Evolutionary conservation across 2,113 vertebrate species (phyloP).

Genomic region (Paramormyrops kingsleyae): DNA sequence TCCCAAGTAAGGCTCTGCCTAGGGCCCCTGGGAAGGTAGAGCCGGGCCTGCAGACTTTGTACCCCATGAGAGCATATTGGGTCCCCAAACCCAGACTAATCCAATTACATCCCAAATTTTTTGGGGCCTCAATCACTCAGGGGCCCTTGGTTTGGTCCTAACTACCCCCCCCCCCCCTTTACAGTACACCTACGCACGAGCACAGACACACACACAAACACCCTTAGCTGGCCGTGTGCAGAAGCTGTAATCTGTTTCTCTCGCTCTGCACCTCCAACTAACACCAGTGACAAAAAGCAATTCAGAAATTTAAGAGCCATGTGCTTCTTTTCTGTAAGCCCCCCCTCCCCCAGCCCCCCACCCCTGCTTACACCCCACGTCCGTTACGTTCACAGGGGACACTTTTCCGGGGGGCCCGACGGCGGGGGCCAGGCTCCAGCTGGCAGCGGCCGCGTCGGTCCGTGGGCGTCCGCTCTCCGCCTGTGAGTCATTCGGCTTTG

Average conservation of each 20-base stretch:
- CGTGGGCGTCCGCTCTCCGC: neutral
- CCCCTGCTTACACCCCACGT: neutral
- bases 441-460: constrained; percentile 9
- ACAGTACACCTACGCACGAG: too few relatives aligned
- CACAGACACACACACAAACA: too few relatives aligned
- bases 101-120: too few relatives aligned
- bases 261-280: too few relatives aligned
- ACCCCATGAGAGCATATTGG: too few relatives aligned
- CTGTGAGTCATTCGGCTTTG: constrained; percentile 15
- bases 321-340: neutral
- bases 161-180: too few relatives aligned
- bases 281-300: neutral
- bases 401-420: neutral
- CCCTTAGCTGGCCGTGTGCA: too few relatives aligned
- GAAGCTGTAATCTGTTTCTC: too few relatives aligned
- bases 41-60: neutral
- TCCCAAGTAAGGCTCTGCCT: neutral
- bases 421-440: neutral
- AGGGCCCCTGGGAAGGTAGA: neutral
- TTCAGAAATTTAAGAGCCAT: neutral
- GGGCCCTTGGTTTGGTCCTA: too few relatives aligned
- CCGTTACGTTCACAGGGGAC: neutral
- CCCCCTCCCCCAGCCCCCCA: neutral
- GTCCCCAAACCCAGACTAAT: too few relatives aligned
- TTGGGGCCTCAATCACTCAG: too few relatives aligned